Conservation (phyloP, 2,888 invertebrate genomes). For the Mycogona germanica region DNA sequence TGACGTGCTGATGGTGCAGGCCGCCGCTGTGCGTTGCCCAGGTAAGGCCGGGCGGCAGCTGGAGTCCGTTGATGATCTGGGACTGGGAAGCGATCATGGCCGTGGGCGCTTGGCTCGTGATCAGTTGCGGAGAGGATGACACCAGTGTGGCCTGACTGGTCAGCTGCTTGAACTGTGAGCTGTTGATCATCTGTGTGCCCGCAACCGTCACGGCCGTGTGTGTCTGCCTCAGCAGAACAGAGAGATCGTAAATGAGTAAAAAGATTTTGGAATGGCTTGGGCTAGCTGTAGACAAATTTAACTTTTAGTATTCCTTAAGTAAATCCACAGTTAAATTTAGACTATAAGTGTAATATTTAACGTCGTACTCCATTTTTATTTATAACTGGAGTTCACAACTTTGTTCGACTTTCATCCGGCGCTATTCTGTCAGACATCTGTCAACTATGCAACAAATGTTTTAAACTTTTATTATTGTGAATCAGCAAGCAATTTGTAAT, state of each 20-base stretch:
- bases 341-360: no score
- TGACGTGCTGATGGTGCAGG: constrained; percentile 49
- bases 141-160: constrained; percentile 23
- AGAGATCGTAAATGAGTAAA: background rate
- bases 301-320: no score
- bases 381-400: no score
- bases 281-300: no score
- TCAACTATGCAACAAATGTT: no score
- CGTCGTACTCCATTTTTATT: no score
- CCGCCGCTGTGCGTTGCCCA: constrained; percentile 46
- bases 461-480: no score
- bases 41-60: constrained; percentile 51
- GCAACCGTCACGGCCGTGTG: constrained; percentile 12
- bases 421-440: no score
- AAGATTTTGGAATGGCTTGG: no score
- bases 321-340: no score
- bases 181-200: constrained; percentile 22
- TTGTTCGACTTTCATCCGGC: no score
- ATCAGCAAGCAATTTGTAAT: no score
- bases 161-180: constrained; percentile 24
- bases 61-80: constrained; percentile 56
- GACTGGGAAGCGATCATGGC: constrained; percentile 50
- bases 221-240: constrained; percentile 21
- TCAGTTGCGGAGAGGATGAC: constrained; percentile 40
- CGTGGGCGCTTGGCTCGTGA: constrained; percentile 41